Conservation (phyloP, 2,113 vertebrate species). For the Helogale parvula region DNA sequence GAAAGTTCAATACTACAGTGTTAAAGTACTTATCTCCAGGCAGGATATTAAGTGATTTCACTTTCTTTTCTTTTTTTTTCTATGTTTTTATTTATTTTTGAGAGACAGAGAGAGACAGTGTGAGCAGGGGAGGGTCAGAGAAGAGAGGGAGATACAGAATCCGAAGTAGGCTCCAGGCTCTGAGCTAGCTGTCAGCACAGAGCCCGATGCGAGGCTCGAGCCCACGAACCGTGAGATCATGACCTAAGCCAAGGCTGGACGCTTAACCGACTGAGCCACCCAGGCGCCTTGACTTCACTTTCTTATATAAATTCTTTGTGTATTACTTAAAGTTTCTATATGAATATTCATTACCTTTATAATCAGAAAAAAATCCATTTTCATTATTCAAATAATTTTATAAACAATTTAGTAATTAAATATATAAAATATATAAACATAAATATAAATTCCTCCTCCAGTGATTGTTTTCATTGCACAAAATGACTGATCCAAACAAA, state of each 20-base stretch:
- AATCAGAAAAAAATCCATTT: not conserved
- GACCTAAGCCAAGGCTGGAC: too few relatives aligned
- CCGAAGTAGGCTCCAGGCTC: too few relatives aligned
- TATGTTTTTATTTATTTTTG: too few relatives aligned
- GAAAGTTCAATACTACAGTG: not conserved
- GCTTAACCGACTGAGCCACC: too few relatives aligned
- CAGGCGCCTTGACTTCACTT: not conserved
- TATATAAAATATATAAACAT: not conserved
- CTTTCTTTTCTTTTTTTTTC: not conserved
- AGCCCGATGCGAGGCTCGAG: too few relatives aligned
- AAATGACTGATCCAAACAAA: not conserved
- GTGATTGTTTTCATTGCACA: not conserved
- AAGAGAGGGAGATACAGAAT: too few relatives aligned
- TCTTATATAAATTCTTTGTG: not conserved
- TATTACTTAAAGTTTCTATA: conserved; percentile 2
- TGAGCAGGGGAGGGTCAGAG: too few relatives aligned
- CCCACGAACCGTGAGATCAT: too few relatives aligned
- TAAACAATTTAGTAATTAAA: not conserved
- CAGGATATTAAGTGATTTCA: not conserved
- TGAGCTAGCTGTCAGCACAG: too few relatives aligned
- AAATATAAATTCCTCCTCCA: not conserved
- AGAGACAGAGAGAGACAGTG: too few relatives aligned
- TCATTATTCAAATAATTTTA: not conserved
- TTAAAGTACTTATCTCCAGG: not conserved
- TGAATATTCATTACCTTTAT: not conserved